Percentiles rank a stretch among this genome's conserved stretches.
Evolutionary conservation across 2,113 vertebrate species (phyloP).

Genomic region (Trichomycterus rosablanca): DNA sequence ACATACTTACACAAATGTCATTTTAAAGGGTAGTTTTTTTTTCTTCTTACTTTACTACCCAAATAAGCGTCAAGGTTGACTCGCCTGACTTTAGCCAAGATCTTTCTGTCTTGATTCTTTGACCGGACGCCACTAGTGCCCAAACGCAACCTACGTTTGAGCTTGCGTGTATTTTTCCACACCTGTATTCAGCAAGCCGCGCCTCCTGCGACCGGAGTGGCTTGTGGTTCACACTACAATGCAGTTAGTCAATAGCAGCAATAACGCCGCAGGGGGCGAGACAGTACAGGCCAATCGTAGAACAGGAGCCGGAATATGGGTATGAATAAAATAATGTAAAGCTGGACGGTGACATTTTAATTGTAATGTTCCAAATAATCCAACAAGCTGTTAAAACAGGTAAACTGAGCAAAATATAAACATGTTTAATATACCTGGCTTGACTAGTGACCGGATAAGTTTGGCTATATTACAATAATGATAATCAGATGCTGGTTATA

Average conservation of each 20-base stretch:
- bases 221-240: not conserved
- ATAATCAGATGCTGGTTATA: no score
- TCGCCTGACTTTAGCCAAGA: slow-evolving; percentile 38
- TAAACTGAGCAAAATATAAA: no score
- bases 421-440: no score
- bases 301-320: not conserved
- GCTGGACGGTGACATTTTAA: not conserved
- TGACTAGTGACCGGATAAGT: no score
- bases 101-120: not conserved
- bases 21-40: slow-evolving; percentile 57
- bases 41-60: slow-evolving; percentile 36
- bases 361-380: not conserved
- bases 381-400: no score
- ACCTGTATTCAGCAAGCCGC: not conserved
- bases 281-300: not conserved
- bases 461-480: no score
- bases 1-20: slow-evolving; percentile 51
- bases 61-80: slow-evolving; percentile 61
- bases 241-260: not conserved
- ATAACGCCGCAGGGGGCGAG: not conserved
- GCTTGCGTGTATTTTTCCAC: not conserved
- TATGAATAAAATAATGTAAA: not conserved
- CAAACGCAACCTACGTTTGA: not conserved
- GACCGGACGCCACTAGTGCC: not conserved
- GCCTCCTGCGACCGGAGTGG: not conserved